Base-by-base conservation (phyloP, 2,888 invertebrate species). In the Platycheirus albimanus region DNA sequence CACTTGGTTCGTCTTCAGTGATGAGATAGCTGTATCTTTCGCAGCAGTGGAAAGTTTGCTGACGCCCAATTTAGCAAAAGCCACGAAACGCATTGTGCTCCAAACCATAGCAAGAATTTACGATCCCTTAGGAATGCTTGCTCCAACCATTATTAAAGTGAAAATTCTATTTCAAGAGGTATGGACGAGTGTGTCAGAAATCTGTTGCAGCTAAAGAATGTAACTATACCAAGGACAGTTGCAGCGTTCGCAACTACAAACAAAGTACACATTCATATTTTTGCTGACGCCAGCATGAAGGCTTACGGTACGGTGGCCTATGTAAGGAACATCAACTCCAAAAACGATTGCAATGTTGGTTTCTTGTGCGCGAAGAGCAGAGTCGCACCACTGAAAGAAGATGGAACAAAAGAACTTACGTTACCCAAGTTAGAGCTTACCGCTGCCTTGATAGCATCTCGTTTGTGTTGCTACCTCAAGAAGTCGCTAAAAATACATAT, bases 291-390 rank as follows among this genome's bases (percentile, higher is more conserved):
- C n/a, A n/a, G n/a, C n/a, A n/a, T n/a, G n/a, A n/a, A n/a, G n/a
- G n/a, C n/a, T 20, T 69, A 56, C 11, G 47, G 56, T 17, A 43
- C 56, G 1, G 56, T 69, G 3, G 45, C 56, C 17, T 69, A 47
- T 36, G n/a, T 69, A 1, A 69, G 56, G 17, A 56, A n/a, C 33
- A 30, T 11, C 3, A 54, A 69, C 13, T n/a, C 20, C 1, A 36
- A 11, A 20, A 19, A 30, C 8, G n/a, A 20, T 28, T 63, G 7
- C n/a, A n/a, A n/a, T n/a, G n/a, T n/a, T n/a, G n/a, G n/a, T n/a
- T n/a, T n/a, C n/a, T n/a, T n/a, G n/a, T 49, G 63, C 19, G 33
- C 63, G 0, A 64, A 49, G 15, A 64, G 49, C 11, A 49, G 64
- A 45, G 36, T 67, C 3, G 54, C 54, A n/a, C 38, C n/a, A n/a